Percentiles rank a stretch among this genome's conserved stretches.
Conservation (phyloP, 2,888 invertebrate genomes). For the Seira musarum region DNA sequence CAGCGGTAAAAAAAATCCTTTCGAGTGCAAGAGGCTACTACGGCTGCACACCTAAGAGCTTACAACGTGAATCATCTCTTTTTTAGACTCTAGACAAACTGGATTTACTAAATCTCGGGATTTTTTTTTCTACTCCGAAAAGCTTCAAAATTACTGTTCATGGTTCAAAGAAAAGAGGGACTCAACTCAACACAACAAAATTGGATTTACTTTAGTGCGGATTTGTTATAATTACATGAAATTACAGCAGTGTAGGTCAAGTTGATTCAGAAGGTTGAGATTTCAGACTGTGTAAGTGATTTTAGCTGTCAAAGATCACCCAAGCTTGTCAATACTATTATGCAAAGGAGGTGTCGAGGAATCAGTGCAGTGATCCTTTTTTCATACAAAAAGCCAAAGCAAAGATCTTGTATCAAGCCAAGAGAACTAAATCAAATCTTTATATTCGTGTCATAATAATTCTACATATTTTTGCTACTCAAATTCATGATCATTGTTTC, state of each 20-base stretch:
- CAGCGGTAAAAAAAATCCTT: background rate
- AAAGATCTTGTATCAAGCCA: too few species aligned
- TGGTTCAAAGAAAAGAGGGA: conserved; percentile 1
- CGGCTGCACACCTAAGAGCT: background rate
- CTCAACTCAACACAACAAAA: background rate
- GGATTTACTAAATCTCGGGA: conserved; percentile 38
- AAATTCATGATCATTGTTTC: too few species aligned
- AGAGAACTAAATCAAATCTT: too few species aligned
- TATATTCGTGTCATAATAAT: too few species aligned
- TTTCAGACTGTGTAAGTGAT: conserved; percentile 9
- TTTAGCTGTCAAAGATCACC: conserved; percentile 5
- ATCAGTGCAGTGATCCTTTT: conserved; percentile 13
- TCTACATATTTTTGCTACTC: too few species aligned
- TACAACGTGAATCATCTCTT: conserved; percentile 12
- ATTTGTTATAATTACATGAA: background rate
- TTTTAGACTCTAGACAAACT: conserved; percentile 31
- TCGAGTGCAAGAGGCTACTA: conserved; percentile 11
- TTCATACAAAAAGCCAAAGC: background rate
- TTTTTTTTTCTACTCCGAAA: conserved; percentile 1
- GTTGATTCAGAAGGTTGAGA: background rate
- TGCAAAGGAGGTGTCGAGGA: conserved; percentile 12
- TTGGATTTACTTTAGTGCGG: background rate
- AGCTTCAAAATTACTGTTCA: background rate
- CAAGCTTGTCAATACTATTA: conserved; percentile 8
- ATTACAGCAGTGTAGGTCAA: conserved; percentile 12